Base-by-base conservation (phyloP, 2,888 invertebrate genomes). In the Smittia sp. region DNA sequence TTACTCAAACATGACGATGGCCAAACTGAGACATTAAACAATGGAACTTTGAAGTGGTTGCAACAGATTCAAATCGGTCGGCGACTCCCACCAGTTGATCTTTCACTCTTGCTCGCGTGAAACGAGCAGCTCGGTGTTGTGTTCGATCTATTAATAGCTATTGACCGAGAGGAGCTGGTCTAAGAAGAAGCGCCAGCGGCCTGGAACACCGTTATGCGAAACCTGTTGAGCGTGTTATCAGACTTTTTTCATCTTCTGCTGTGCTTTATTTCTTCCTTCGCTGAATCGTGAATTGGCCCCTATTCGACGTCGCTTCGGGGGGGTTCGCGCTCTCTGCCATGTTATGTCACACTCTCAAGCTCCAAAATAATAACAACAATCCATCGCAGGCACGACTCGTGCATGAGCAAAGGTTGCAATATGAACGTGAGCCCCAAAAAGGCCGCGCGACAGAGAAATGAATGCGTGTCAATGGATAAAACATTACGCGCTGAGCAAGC, bases 181-280 rank as follows among this genome's bases (percentile, higher is more conserved):
- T 24, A 58, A 58, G 58, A 58, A 58, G 58, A 22, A 58, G 20
- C 58, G 58, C 20, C 22, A 58, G 4, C 15, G 58, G 58, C 24
- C 24, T 24, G 58, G 24, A 58, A 22, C 20, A 58, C 58, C 58
- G 58, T 58, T 58, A 58, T 3, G 18, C 20, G 58, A 58, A 58
- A 58, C 58, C 58, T 22, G 58, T 58, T 58, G 58, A 24, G 22
- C 24, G 24, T 58, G 58, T 58, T 24, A 58, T 46, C 22, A 58
- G 58, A 58, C 2, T 22, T 24, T 20, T 22, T 58, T 13, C n/a
- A 46, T 46, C n/a, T 46, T 58, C 24, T 58, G 4, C 22, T 58
- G 18, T 24, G 58, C 24, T 58, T 58, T n/a, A 22, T 58, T 20
- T 22, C 4, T 58, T 20, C 24, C 58, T 58, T 58, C 15, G 58